Base-by-base conservation (phyloP, 2,797 vertebrate genomes). In the Schizopygopsis malacanthus region DNA sequence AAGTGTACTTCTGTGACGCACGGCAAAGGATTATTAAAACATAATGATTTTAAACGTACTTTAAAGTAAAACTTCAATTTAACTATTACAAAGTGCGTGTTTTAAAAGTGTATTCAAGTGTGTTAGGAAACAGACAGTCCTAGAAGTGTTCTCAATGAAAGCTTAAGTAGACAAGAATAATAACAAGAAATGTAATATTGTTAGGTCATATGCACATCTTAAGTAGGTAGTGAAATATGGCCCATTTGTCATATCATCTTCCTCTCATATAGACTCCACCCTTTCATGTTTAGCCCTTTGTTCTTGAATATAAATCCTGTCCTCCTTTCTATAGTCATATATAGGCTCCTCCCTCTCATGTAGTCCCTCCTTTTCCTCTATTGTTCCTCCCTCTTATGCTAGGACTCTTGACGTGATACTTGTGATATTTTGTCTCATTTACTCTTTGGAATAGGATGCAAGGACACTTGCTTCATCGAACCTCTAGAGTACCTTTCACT, bases 401-500 rank as follows among this genome's bases (percentile, higher is more conserved):
- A 20, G n/a, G 25, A 6, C 41, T 33, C 16, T 33, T 45, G 47
- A 50, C 45, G 33, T 43, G 10, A n/a, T 56, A 76, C 45, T 54
- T 63, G 39, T 67, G 41, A 37, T 63, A 54, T 37, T 67, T 87
- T 50, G n/a, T 82, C 43, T 72, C 8, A 61, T 63, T 63, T 70
- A 45, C 47, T 8, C 37, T 47, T 52, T 59, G 61, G 25, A 22
- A 15, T n/a, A 77, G 43, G 43, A 70, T 72, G 45, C 65, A 76
- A 54, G 33, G 41, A 67, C n/a, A n/a, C 12, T 79, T 4, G 16
- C 15, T 81, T 83, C 25, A 65, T 84, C 3, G 4, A n/a, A 33
- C 83, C 61, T 50, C 81, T 47, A 50, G 25, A 25, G 59, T 65
- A 59, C 37, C 45, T 39, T 71, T 84, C 15, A 86, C 70, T 71